phyloP scores from a whole-genome alignment of 1,140 invertebrate genomes.

The Ridgeia piscesae region DNA sequence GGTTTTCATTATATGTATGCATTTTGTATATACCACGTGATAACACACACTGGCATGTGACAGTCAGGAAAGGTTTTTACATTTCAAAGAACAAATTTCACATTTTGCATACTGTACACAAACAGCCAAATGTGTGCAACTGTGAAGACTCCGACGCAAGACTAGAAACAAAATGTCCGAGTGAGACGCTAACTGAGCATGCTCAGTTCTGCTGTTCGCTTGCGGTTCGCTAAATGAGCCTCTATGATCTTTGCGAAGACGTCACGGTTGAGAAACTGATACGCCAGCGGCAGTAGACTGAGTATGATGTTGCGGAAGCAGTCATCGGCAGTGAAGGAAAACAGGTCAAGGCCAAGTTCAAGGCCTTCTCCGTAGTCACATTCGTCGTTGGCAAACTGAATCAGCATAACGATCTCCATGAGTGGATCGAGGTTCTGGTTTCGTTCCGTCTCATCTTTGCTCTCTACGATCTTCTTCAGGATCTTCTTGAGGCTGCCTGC shows the following conservation, averaged over 20 bases:
- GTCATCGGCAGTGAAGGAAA: slow-evolving; percentile 64
- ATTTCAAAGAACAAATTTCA: too few relatives aligned
- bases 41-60: too few relatives aligned
- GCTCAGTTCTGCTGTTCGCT: slow-evolving; percentile 29
- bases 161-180: background rate
- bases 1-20: too few relatives aligned
- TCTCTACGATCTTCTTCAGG: slow-evolving; percentile 68
- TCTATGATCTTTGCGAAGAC: slow-evolving; percentile 74
- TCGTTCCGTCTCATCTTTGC: slow-evolving; percentile 63
- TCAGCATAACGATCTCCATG: slow-evolving; percentile 71
- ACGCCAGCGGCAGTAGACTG: slow-evolving; percentile 73
- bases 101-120: too few relatives aligned
- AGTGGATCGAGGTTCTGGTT: slow-evolving; percentile 67
- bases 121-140: too few relatives aligned
- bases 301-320: slow-evolving; percentile 54
- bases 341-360: slow-evolving; percentile 83
- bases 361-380: slow-evolving; percentile 90
- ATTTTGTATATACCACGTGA: too few relatives aligned
- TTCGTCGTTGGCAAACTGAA: slow-evolving; percentile 88
- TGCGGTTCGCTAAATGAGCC: slow-evolving; percentile 68
- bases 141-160: background rate
- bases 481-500: slow-evolving; percentile 73
- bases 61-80: too few relatives aligned
- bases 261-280: slow-evolving; percentile 73
- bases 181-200: background rate